Base-by-base conservation (phyloP, 2,888 invertebrate genomes). In the Caenorhabditis imperialis region DNA sequence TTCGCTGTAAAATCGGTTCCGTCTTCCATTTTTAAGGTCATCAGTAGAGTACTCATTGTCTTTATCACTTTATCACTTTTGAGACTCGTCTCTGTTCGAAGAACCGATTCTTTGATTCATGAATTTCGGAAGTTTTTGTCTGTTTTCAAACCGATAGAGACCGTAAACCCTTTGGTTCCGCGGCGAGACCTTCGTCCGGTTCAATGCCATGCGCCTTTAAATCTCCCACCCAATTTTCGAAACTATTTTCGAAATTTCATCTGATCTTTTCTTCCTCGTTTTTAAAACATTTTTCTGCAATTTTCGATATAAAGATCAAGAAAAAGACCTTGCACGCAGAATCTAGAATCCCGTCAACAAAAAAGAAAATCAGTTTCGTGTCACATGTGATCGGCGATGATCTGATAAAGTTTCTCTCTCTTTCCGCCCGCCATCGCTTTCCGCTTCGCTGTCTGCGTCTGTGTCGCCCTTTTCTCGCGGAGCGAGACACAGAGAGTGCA, bases 401-500 rank as follows among this genome's bases (percentile, higher is more conserved):
- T 54, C 51, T 45, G n/a, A 35, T 27, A 54, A 54, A 47, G 47
- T 40, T n/a, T 35, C 40, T 54, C 55, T 25, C 40, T 37, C 42
- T 54, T 53, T 38, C 47, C 27, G 4, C 14, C 10, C 38, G 40
- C 22, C 33, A 30, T 65, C 55, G 45, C 55, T 20, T 37, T 45
- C 47, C 16, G 14, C 35, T 18, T 23, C 45, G 22, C 16, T 10
- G 14, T 37, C 58, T 58, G 47, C 58, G 58, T 58, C 58, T 58
- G 27, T 35, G 7, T 23, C 35, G 65, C 54, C 16, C 50, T 65
- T 50, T 65, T 57, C n/a, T n/a, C n/a, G n/a, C n/a, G n/a, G n/a
- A n/a, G n/a, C n/a, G n/a, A n/a, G 23, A 1, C 40, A 50, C 35
- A 65, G 65, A 65, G 6, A 57, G 65, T 50, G 50, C 54, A 33